Evolutionary conservation across 2,113 vertebrate species (phyloP).

Genomic region (Lathamus discolor): DNA sequence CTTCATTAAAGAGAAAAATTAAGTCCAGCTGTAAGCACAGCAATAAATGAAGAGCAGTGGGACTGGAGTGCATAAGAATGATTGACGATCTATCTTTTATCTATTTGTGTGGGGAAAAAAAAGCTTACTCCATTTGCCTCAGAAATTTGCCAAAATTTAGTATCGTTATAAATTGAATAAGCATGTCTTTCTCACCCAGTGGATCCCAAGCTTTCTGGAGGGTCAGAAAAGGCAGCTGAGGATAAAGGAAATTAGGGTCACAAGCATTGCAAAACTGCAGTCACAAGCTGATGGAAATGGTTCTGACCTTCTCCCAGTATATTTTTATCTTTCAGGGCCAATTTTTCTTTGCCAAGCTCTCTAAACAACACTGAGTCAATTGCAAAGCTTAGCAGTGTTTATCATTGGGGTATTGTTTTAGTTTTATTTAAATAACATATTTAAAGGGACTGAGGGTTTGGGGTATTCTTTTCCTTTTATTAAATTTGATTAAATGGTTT

Average conservation of each 20-base stretch:
- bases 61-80: neutral
- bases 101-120: constrained; percentile 31
- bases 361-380: neutral
- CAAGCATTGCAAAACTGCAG: constrained; percentile 26
- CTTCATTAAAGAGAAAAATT: neutral
- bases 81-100: constrained; percentile 36
- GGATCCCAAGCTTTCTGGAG: neutral
- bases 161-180: neutral
- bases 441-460: neutral
- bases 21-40: constrained; percentile 27
- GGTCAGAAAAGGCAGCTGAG: constrained; percentile 37
- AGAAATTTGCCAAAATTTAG: constrained; percentile 6
- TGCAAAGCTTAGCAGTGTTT: neutral
- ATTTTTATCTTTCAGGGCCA: neutral
- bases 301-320: neutral
- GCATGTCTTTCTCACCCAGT: neutral
- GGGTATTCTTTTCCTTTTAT: neutral
- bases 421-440: neutral
- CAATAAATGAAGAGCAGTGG: constrained; percentile 26
- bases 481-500: neutral
- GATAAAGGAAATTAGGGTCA: constrained; percentile 38
- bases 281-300: neutral
- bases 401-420: neutral
- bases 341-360: neutral
- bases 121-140: neutral